Evolutionary conservation across 2,797 vertebrate genomes (phyloP), one percentile per base, ranked within the genome.

Genomic region (Propithecus perrieri): DNA sequence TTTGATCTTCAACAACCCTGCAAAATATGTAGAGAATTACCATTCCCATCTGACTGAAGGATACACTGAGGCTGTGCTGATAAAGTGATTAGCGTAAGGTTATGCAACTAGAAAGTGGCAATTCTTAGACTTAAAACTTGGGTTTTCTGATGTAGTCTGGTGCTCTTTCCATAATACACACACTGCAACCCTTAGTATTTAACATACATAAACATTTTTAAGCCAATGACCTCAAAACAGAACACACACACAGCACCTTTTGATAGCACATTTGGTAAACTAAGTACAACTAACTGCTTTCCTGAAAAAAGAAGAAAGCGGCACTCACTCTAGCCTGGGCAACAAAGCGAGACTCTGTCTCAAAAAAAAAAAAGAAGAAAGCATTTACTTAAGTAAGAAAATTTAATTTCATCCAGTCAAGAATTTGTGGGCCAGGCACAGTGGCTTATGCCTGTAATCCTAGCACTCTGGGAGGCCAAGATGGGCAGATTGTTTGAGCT

Each of bases 1-100:
- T 85, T 80, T 80, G 75, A 86, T 97, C 48, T 85, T 89, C 57
- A 96, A 95, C 46, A 95, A 91, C 9, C 13, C 41, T 84, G 9
- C 78, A 95, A 92, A 94, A 38, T 14, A 85, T 28, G 20, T 63
- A 59, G 13, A 92, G 18, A 61, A 76, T 55, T 89, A 90, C 30
- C 46, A 38, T 26, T 74, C 63, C 24, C 11, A 48, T 71, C 94
- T 96, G 91, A 94, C 15, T 78, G 2, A 88, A 93, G 35, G 26
- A 94, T 59, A 80, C 33, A 75, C 83, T 92, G 53, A 95, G 9
- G 26, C 22, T 83, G 7, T 30, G 89, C 5, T 55, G 35, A 85
- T 72, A 80, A 89, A 90, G 46, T 69, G 30, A 92, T 72, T 78
- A 84, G 14, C 18, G 14, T 71, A 69, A 57, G 26, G 24, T 86